phyloP scores from a whole-genome alignment of 2,888 invertebrate species.

The Cheilosia vernalis region DNA sequence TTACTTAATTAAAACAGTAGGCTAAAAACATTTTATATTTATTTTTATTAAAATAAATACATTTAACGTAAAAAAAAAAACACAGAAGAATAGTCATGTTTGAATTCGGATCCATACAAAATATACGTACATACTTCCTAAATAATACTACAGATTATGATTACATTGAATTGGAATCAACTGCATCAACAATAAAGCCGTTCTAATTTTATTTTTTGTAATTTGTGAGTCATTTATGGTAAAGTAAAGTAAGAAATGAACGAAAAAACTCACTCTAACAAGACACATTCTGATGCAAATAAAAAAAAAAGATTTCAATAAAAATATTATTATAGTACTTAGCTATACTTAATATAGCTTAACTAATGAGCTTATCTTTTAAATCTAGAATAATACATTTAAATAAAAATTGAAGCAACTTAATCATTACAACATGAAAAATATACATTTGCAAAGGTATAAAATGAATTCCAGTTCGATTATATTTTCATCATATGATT shows the following conservation, averaged over 20 bases:
- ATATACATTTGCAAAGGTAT: conserved; percentile 47
- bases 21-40: neutral
- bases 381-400: conserved; percentile 66
- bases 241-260: too few species aligned
- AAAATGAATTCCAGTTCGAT: conserved; percentile 28
- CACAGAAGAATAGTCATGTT: neutral
- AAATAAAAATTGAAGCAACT: conserved; percentile 50
- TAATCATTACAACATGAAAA: conserved; percentile 73
- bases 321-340: conserved; percentile 43
- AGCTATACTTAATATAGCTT: conserved; percentile 47
- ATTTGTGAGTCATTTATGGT: too few species aligned
- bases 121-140: neutral
- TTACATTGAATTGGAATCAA: too few species aligned
- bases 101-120: conserved; percentile 17
- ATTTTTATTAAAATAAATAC: too few species aligned
- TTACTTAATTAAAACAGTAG: conserved; percentile 28
- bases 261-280: neutral
- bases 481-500: neutral
- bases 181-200: too few species aligned
- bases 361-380: conserved; percentile 44
- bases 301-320: conserved; percentile 55
- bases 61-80: conserved; percentile 15
- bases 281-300: conserved; percentile 35
- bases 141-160: too few species aligned
- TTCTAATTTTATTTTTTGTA: too few species aligned